These are phyloP conservation scores for Oreotrochilus melanogaster DNA, from an alignment of 2,113 vertebrate genomes.

Conservation along the genomic window DNA sequence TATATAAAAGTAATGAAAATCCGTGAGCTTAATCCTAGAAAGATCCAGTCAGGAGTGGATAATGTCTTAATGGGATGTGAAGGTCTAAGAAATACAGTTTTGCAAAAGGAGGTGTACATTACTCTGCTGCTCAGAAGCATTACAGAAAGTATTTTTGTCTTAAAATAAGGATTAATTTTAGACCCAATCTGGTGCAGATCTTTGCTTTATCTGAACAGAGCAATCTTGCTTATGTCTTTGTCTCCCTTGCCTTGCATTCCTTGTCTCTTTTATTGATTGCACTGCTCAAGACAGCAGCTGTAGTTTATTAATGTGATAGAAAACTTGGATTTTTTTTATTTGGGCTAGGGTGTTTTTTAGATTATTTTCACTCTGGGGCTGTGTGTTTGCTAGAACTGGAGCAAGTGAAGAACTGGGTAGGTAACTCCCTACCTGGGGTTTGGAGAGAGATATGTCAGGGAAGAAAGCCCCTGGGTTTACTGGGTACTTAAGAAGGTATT, in stretches of 20 bases:
- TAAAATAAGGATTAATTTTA: background rate
- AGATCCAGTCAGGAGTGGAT: background rate
- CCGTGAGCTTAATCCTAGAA: background rate
- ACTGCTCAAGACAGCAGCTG: background rate
- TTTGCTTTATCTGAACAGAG: background rate
- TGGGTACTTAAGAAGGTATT: background rate
- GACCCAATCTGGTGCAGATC: background rate
- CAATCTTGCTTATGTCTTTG: background rate
- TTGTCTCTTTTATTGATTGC: background rate
- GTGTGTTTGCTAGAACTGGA: background rate
- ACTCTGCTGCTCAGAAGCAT: background rate
- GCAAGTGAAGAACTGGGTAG: background rate
- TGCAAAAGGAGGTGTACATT: background rate
- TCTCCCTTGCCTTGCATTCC: background rate
- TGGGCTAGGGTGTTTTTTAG: background rate
- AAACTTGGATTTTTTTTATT: background rate
- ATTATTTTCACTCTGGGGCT: background rate
- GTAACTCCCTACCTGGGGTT: background rate
- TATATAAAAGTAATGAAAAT: background rate
- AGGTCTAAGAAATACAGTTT: background rate
- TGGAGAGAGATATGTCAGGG: background rate
- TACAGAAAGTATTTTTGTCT: background rate
- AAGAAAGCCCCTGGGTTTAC: background rate
- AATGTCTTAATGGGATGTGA: background rate
- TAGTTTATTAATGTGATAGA: fast-evolving